A percentile compares a stretch with the other conserved stretches of the same genome.
phyloP scores from a whole-genome alignment of 1,140 invertebrate genomes.

The Mactra quadrangularis region DNA sequence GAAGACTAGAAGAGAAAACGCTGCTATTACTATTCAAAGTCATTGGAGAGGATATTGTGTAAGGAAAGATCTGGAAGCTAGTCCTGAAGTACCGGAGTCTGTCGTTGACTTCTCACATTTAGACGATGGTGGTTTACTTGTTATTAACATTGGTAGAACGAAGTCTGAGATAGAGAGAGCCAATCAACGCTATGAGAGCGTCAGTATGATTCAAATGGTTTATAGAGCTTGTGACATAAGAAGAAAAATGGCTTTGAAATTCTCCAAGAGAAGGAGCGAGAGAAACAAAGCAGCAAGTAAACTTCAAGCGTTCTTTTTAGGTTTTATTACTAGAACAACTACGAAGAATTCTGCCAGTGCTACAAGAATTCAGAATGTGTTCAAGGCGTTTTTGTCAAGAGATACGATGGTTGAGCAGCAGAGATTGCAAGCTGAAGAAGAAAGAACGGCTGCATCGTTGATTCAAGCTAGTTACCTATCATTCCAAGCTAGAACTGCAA shows the following conservation, averaged over 20 bases:
- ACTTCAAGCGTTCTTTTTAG: conserved; percentile 37
- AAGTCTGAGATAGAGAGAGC: conserved; percentile 58
- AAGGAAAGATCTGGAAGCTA: conserved; percentile 35
- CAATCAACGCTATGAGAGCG: conserved; percentile 16
- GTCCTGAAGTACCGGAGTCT: not conserved
- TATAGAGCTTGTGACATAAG: conserved; percentile 53
- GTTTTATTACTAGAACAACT: conserved; percentile 9
- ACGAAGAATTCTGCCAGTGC: not conserved
- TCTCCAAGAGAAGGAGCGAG: not conserved
- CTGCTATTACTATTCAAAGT: conserved; percentile 45
- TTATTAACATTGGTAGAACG: conserved; percentile 52
- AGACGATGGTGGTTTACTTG: conserved; percentile 21
- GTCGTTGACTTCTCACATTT: conserved; percentile 15
- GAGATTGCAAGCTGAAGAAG: conserved; percentile 8
- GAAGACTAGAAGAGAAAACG: conserved; percentile 18
- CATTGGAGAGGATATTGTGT: conserved; percentile 43
- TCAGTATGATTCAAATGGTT: conserved; percentile 33
- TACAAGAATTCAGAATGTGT: conserved; percentile 42
- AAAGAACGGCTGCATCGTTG: conserved; percentile 24
- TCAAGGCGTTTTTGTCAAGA: conserved; percentile 29
- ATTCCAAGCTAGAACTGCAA: conserved; percentile 19
- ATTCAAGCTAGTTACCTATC: conserved; percentile 16
- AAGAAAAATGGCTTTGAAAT: conserved; percentile 24
- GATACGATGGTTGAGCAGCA: conserved; percentile 26
- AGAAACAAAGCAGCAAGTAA: conserved; percentile 50